phyloP scores from a whole-genome alignment of 2,888 invertebrate species.

The Nemoura dubitans region DNA sequence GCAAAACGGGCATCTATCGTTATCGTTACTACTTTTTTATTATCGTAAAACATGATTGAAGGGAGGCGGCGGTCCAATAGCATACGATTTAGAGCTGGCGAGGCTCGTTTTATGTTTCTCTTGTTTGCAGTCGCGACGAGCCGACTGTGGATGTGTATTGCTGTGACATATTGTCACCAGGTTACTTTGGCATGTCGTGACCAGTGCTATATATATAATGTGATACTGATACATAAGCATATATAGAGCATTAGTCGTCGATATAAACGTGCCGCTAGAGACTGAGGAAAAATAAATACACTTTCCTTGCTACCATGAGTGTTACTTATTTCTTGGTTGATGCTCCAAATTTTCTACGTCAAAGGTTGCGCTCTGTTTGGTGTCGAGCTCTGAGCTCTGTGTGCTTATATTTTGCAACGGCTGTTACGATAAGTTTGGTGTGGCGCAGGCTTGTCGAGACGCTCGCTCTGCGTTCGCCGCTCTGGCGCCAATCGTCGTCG shows the following conservation, averaged over 20 bases:
- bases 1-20: neutral
- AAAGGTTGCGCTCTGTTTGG: conserved; percentile 60
- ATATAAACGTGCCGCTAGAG: conserved; percentile 39
- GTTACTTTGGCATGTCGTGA: neutral
- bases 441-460: conserved; percentile 60
- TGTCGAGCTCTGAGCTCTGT: conserved; percentile 61
- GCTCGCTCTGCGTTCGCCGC: neutral
- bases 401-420: conserved; percentile 59
- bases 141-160: conserved; percentile 24
- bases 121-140: neutral
- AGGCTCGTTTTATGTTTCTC: neutral
- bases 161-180: conserved; percentile 50
- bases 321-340: conserved; percentile 51
- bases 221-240: neutral
- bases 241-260: neutral
- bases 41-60: neutral
- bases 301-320: conserved; percentile 54
- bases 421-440: conserved; percentile 59
- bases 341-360: conserved; percentile 50
- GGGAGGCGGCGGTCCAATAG: neutral
- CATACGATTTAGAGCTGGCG: neutral
- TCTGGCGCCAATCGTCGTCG: neutral
- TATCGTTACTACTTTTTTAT: neutral
- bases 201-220: conserved; percentile 35
- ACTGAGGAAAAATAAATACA: conserved; percentile 54